Percentiles rank a stretch among this genome's conserved stretches.
Evolutionary conservation across 2,113 vertebrate species (phyloP).

Genomic region (Saccopteryx bilineata): DNA sequence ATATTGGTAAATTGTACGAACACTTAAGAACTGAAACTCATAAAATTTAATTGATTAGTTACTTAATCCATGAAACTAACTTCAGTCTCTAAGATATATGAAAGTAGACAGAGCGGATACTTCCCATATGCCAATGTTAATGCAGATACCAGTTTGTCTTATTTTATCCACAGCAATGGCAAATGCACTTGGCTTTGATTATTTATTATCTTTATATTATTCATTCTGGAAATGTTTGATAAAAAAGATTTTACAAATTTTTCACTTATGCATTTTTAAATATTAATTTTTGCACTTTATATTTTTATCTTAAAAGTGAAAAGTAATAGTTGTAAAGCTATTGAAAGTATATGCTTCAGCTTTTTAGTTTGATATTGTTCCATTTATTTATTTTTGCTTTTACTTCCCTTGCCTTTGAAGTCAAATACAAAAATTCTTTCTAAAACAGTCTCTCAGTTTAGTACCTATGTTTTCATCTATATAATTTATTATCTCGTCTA

Average conservation of each 20-base stretch:
- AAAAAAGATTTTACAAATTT: not conserved
- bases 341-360: not conserved
- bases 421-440: not conserved
- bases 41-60: not conserved
- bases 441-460: not conserved
- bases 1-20: not conserved
- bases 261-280: not conserved
- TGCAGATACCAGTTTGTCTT: not conserved
- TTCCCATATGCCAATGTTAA: not conserved
- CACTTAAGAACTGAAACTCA: not conserved
- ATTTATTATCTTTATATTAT: not conserved
- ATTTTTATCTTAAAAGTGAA: conserved; percentile 10
- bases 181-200: not conserved
- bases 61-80: not conserved
- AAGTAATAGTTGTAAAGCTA: not conserved
- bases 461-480: not conserved
- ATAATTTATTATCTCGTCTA: not conserved
- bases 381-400: not conserved
- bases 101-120: not conserved
- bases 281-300: not conserved
- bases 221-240: not conserved
- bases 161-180: not conserved
- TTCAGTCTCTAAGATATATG: not conserved
- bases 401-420: not conserved
- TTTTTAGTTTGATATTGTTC: not conserved